phyloP scores from a whole-genome alignment of 2,797 vertebrate genomes.

The Micropoecilia bifurca region DNA sequence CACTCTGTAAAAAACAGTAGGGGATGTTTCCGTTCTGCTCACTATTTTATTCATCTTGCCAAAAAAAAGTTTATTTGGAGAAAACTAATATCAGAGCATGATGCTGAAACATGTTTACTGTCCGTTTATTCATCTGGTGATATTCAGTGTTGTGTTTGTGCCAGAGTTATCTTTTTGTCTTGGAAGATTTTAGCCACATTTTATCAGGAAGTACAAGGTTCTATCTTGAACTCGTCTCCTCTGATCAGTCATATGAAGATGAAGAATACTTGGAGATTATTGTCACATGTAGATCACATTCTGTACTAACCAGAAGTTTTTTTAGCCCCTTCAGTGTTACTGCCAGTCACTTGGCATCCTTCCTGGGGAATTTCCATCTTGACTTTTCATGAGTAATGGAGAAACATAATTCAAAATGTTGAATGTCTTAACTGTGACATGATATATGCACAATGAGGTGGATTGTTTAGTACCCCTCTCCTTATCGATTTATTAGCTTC shows the following conservation, averaged over 20 bases:
- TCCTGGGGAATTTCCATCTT: neutral
- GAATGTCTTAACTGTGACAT: neutral
- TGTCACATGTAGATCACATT: slow-evolving; percentile 2
- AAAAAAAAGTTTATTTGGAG: too few species aligned
- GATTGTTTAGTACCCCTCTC: neutral
- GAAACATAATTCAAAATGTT: neutral
- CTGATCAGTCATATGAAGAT: neutral
- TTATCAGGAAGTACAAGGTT: neutral
- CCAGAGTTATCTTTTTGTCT: neutral
- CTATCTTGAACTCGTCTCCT: neutral
- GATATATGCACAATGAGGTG: neutral
- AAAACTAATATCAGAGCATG: too few species aligned
- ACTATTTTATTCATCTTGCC: too few species aligned
- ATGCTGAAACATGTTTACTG: too few species aligned
- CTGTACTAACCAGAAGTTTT: neutral
- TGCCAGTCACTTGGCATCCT: neutral
- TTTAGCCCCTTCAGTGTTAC: neutral
- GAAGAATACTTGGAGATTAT: neutral
- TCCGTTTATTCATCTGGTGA: too few species aligned
- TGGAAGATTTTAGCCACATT: neutral
- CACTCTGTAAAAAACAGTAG: neutral
- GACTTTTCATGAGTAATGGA: neutral
- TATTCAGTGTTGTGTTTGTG: too few species aligned
- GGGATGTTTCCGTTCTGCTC: neutral
- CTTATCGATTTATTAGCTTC: neutral